Conservation (phyloP, 2,888 invertebrate genomes). For the Athalia cordata region DNA sequence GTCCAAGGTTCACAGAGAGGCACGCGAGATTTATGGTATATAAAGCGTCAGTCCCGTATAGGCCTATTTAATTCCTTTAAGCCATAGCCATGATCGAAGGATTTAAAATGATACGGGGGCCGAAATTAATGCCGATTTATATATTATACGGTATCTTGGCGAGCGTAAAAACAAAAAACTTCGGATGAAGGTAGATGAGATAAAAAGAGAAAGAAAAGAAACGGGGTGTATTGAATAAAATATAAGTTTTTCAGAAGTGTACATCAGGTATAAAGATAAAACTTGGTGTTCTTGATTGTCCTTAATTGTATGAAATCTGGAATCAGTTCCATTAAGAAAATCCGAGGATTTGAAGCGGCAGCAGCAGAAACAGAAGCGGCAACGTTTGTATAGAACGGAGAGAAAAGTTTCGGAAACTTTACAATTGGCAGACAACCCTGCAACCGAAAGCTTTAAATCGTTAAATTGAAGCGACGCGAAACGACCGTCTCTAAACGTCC, state of each 20-base stretch:
- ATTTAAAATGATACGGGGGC: neutral
- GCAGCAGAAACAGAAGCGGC: neutral
- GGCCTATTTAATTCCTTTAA: conserved; percentile 30
- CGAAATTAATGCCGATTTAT: conserved; percentile 18
- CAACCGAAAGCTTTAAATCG: no score
- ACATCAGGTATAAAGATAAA: no score
- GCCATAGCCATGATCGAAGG: conserved; percentile 33
- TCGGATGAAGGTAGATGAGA: no score
- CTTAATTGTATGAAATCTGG: neutral
- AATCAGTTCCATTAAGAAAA: neutral
- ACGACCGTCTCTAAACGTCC: no score
- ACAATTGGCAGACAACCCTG: neutral
- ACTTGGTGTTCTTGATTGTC: neutral
- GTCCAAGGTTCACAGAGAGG: conserved; percentile 27
- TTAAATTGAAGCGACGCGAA: no score
- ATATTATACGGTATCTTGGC: neutral
- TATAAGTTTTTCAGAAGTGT: neutral
- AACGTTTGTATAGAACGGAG: neutral
- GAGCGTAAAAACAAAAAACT: no score
- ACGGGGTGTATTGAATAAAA: neutral
- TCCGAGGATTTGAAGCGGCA: neutral
- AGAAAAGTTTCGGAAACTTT: neutral
- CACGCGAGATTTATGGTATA: conserved; percentile 25
- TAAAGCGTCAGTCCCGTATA: conserved; percentile 31
- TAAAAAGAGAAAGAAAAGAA: neutral